phyloP scores from a whole-genome alignment of 2,888 invertebrate genomes.

The Drosophila anceps region DNA sequence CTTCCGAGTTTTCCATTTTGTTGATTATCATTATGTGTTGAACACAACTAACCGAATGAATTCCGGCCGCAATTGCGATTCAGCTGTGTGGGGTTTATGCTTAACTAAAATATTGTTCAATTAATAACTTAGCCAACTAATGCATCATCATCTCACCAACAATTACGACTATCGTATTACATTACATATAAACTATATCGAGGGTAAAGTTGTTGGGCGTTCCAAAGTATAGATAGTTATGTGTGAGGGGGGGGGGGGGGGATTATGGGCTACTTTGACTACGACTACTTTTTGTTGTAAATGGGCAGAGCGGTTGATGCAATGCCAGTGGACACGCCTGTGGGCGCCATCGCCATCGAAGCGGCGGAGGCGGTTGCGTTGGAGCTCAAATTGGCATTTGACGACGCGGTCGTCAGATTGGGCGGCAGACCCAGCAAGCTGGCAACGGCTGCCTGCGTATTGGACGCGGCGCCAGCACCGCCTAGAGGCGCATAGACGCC shows the following conservation, averaged over 20 bases:
- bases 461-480: conserved; percentile 74
- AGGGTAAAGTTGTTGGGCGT: conserved; percentile 23
- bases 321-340: conserved; percentile 27
- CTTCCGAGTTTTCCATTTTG: conserved; percentile 26
- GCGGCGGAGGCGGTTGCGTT: conserved; percentile 16
- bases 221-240: conserved; percentile 9
- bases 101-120: conserved; percentile 62
- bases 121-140: conserved; percentile 67
- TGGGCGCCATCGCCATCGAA: conserved; percentile 35
- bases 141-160: conserved; percentile 63
- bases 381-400: conserved; percentile 7
- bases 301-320: conserved; percentile 59
- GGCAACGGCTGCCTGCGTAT: conserved; percentile 33
- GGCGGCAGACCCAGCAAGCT: conserved; percentile 38
- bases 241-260: neutral
- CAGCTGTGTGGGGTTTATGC: conserved; percentile 33
- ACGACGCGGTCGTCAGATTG: conserved; percentile 39
- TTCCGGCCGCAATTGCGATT: neutral
- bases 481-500: conserved; percentile 58
- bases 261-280: conserved; percentile 8
- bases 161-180: conserved; percentile 61
- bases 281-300: conserved; percentile 68
- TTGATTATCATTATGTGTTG: conserved; percentile 21
- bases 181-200: conserved; percentile 44
- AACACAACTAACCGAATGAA: conserved; percentile 15